Percentiles rank a stretch among this genome's conserved stretches.
Conservation (phyloP, 2,797 vertebrate species). For the Coreius guichenoti region DNA sequence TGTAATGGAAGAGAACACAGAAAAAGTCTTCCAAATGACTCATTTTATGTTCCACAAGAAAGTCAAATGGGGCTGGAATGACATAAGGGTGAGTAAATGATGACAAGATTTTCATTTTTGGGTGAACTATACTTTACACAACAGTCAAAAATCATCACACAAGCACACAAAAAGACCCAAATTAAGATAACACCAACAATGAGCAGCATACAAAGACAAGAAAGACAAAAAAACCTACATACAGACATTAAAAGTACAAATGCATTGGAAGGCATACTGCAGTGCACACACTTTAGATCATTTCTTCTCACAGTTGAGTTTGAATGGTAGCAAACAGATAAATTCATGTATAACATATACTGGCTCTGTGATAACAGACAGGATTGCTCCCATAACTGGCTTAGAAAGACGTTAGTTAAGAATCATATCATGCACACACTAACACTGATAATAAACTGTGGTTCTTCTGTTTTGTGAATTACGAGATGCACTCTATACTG, state of each 20-base stretch:
- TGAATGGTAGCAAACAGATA: background rate
- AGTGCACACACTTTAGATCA: background rate
- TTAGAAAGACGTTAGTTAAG: background rate
- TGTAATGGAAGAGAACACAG: background rate
- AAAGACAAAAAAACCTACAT: slow-evolving; percentile 29
- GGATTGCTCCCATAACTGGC: background rate
- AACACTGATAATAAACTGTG: background rate
- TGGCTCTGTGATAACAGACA: background rate
- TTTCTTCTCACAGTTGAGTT: background rate
- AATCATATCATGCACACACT: background rate
- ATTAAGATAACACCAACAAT: background rate
- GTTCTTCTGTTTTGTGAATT: background rate
- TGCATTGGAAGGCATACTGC: background rate
- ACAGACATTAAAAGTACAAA: slow-evolving; percentile 22
- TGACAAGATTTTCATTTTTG: background rate
- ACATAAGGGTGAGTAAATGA: background rate
- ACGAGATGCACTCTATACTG: background rate
- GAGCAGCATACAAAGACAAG: background rate
- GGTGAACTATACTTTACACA: background rate
- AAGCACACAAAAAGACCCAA: background rate
- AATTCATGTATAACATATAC: background rate
- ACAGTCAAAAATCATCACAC: background rate
- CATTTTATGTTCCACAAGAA: background rate
- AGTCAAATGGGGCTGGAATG: background rate
- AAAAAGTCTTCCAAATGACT: background rate